Evolutionary conservation across 1,140 invertebrate genomes (phyloP), one percentile per base, ranked within the genome.

Genomic region (Acromyrmex heyeri): DNA sequence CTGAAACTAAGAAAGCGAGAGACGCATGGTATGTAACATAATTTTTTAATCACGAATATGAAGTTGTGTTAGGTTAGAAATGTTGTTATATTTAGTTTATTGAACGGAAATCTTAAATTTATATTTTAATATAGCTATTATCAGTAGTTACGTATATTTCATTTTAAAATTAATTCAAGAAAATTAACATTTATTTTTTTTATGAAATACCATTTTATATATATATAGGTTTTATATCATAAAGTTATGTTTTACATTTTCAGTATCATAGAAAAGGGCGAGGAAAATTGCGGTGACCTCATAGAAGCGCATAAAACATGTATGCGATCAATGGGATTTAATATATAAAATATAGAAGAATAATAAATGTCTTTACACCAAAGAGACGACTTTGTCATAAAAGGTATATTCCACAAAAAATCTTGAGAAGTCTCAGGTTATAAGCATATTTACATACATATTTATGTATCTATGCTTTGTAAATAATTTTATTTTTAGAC

Each of bases 281-380:
- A 99, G 96, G 98, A 98, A 94, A 97, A 99, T 91, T 99, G 99
- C 93, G 95, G 96, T 62, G 95, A 97, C 69, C 95, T 99, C 27
- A 99, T 99, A 85, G 99, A 99, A 96, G 98, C 98, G 38, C 99
- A 99, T 94, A 99, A 99, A 96, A 96, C 97, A 91, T 99, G 99
- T 95, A 99, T 99, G 99, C 97, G 98, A 91, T 97, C 98, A 91
- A 95, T 98, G 95, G 99, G 99, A 73, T 99, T 99, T 94, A 99
- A 99, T 88, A 97, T 99, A 89, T 99, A 97, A 96, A 81, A 69
- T 30, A 69, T 62, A 53, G 53, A 64, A 73, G 24, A 67, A 2
- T 30, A 67, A 2, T 30, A 24, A 64, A 86, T 67, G 34, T 77
- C 18, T 62, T 5, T 0, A 30, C 14, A 30, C 10, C 10, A 50